These are phyloP conservation scores for Petrolisthes manimaculis DNA, from an alignment of 2,888 invertebrate species.

Conservation along the genomic window DNA sequence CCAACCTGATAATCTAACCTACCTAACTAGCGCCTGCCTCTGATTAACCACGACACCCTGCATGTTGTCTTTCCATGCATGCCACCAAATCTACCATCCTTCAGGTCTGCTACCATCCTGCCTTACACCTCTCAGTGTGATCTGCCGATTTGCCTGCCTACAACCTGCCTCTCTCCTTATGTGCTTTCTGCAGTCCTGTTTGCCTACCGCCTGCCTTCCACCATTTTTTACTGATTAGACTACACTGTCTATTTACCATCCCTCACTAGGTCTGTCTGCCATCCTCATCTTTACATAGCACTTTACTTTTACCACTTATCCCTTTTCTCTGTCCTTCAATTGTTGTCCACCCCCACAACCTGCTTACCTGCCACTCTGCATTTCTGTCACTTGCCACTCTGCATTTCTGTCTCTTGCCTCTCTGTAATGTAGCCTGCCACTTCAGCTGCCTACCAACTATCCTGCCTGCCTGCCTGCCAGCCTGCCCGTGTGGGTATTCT, in stretches of 20 bases:
- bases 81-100: neutral
- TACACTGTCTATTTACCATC: neutral
- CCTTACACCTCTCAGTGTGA: neutral
- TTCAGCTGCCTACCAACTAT: neutral
- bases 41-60: too few relatives aligned
- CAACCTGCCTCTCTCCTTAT: neutral
- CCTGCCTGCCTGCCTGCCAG: neutral
- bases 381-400: neutral
- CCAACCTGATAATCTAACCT: too few relatives aligned
- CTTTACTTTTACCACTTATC: neutral
- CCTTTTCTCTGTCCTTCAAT: neutral
- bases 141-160: neutral
- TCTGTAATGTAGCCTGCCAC: neutral
- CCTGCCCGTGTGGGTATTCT: neutral
- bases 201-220: too few relatives aligned
- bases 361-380: neutral
- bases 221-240: too few relatives aligned
- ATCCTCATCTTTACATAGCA: neutral
- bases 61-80: too few relatives aligned
- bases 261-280: neutral
- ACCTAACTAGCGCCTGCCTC: too few relatives aligned
- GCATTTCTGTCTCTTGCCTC: neutral
- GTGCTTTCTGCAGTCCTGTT: too few relatives aligned
- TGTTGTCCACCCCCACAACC: neutral
- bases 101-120: neutral